Evolutionary conservation across 2,797 vertebrate species (phyloP), one percentile per base, ranked within the genome.

Genomic region (Alca torda): DNA sequence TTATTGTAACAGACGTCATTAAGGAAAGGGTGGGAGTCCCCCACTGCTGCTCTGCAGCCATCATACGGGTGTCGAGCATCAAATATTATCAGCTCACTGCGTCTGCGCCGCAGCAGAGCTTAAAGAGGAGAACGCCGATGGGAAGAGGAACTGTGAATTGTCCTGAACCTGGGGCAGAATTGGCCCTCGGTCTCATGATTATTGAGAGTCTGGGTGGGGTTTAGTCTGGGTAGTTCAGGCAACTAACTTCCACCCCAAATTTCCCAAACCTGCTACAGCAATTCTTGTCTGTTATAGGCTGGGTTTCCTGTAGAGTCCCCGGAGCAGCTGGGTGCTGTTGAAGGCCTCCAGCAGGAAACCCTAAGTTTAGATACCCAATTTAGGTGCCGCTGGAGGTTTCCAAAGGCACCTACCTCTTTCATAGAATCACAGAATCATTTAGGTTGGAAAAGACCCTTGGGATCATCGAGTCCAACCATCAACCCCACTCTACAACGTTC

Each of bases 41-140:
- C 26, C 50, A 10, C 64, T 80, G 61, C 88, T 87, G 56, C 74
- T 82, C 30, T 82, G 51, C 74, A 79, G 51, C 43, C 23, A 24
- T 45, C 43, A 61, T 63, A 48, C 0, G 13, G 37, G 28, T 84
- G 59, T 33, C 0, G 0, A 63, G n/a, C 56, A 50, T 35, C 54
- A 61, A 56, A 54, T 65, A 68, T 43, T 69, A 93, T 50, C 54
- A 26, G 50, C 50, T 53, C 9, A 13, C 8, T 25, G 7, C 4
- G 59, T 78, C 68, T 84, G 59, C 81, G 46, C 64, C 85, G 68
- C 82, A 91, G 84, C 72, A 69, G 64, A 67, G 37, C 35, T 54
- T 68, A 72, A 50, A 90, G 48, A 18, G 37, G 56, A 48, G 25
- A 63, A 35, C 4, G 45, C 53, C 53, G 73, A 16, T 53, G n/a